phyloP scores from a whole-genome alignment of 64 coral and sea anemone species.

The Stichodactyla helianthus region DNA sequence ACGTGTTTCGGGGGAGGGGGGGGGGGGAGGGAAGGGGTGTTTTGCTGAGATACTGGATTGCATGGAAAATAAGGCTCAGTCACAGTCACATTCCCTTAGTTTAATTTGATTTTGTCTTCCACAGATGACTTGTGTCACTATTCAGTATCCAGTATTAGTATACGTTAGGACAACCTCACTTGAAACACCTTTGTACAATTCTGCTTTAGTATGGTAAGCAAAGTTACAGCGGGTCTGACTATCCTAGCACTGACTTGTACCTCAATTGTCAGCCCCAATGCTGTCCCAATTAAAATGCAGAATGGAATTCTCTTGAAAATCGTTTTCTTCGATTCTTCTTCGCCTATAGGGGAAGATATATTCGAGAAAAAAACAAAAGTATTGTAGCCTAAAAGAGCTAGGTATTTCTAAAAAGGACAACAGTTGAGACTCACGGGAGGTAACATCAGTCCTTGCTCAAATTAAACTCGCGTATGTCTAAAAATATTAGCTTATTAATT shows the following conservation, averaged over 20 bases:
- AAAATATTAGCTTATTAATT: neutral
- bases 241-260: conserved; percentile 5
- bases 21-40: no score
- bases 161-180: no score
- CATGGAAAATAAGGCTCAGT: no score
- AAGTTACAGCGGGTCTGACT: neutral
- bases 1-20: no score
- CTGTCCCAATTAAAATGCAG: conserved; percentile 16
- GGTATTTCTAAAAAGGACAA: neutral
- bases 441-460: conserved; percentile 4
- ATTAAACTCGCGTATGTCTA: neutral
- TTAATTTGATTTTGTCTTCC: no score
- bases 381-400: neutral
- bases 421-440: conserved; percentile 11
- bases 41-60: no score
- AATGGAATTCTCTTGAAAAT: conserved; percentile 27
- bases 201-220: neutral
- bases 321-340: conserved; percentile 26
- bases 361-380: neutral
- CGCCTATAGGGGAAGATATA: neutral
- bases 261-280: conserved; percentile 11
- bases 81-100: no score
- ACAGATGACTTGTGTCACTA: no score
- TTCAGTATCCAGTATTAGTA: no score
- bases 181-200: neutral